Evolutionary conservation across 2,888 invertebrate species (phyloP), one percentile per base, ranked within the genome.

Genomic region (Eupithecia pulchellata): DNA sequence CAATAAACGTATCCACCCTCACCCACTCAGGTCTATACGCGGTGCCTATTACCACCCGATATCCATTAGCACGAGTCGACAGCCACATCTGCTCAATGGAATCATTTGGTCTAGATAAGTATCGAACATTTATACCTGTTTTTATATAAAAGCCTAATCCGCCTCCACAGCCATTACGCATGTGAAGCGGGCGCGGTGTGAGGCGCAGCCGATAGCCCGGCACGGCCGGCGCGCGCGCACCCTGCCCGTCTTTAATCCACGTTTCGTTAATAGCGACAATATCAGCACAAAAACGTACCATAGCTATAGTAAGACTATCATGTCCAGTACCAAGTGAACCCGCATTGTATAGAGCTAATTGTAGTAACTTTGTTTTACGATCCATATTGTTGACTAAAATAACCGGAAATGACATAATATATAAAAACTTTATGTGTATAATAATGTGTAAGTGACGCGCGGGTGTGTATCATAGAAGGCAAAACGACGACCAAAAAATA

Each of bases 311-410:
- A 64, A 64, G 47, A 47, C 47, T 64, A 47, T 64, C 64, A 4
- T 64, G 64, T 20, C 64, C 47, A 17, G 64, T 64, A 27, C 20
- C 47, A 5, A 64, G 29, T 13, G 64, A 47, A 13, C 64, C 64
- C 64, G 64, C 64, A 64, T 64, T 64, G 47, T 64, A 64, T 11
- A 64, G 47, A 8, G 30, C 64, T 30, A 64, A 64, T 29, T 47
- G 42, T n/a, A 64, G n/a, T 27, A 39, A 62, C 39, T 62, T 62
- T 17, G 20, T n/a, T 14, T 62, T 62, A 62, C 13, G 27, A 62
- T 17, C 36, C 39, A 39, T 39, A 36, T 13, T 42, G 14, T 4
- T 42, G 14, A n/a, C 17, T 17, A 42, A 42, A 17, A 42, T 42
- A 42, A n/a, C 2, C 42, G 1, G 17, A n/a, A n/a, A 5, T n/a